Conservation (phyloP, 2,888 invertebrate genomes). For the Rugalucina vietnamica region DNA sequence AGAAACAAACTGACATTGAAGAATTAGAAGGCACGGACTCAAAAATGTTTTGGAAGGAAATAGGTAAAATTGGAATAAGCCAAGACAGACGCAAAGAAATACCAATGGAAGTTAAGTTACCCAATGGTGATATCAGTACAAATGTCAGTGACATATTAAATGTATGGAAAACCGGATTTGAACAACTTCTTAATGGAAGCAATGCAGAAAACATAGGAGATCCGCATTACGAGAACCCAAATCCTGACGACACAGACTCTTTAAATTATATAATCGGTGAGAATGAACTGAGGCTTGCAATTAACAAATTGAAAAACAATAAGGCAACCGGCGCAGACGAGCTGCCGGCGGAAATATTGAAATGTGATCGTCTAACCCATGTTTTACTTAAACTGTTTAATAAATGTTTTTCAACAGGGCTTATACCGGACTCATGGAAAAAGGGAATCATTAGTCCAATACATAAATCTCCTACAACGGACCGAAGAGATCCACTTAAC, state of each 20-base stretch:
- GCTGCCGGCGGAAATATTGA: background rate
- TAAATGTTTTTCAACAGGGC: background rate
- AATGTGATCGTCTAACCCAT: background rate
- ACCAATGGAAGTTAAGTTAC: background rate
- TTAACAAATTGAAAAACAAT: background rate
- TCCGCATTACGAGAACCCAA: background rate
- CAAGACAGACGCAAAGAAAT: conserved; percentile 3
- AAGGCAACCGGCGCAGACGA: background rate
- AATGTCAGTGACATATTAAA: background rate
- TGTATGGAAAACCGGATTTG: background rate
- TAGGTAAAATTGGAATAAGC: background rate
- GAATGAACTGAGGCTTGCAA: background rate
- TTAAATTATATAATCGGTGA: background rate
- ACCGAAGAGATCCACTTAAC: background rate
- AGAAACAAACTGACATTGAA: background rate
- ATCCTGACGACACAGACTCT: background rate
- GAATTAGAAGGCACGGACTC: background rate
- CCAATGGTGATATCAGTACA: background rate
- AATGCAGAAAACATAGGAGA: background rate
- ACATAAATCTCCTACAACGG: background rate
- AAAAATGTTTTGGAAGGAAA: background rate
- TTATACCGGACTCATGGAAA: background rate
- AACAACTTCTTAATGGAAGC: background rate
- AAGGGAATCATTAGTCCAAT: background rate
- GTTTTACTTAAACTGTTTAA: background rate